Evolutionary conservation across 2,888 invertebrate genomes (phyloP), one percentile per base, ranked within the genome.

Genomic region (Caenorhabditis zanzibari): DNA sequence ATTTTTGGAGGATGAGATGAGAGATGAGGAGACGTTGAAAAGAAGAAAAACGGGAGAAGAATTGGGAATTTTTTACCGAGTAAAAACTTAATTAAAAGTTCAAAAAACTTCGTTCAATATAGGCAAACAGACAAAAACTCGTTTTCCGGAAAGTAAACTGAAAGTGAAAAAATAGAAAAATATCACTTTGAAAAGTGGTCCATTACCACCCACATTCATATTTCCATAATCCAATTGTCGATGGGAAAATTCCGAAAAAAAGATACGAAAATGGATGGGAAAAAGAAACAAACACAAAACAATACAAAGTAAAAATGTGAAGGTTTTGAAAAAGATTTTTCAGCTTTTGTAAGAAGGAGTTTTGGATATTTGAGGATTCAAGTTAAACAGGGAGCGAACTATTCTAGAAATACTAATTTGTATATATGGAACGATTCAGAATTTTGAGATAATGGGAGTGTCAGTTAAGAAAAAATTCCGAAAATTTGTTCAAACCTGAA

Each of bases 211-310:
- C 52, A 24, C 73, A 49, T 66, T 75, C 59, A 56, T 35, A 75
- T 75, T 75, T 68, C 68, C 74, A 75, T 75, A 75, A 75, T 75
- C 74, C 56, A 52, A 75, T 75, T 66, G 24, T 47, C 19, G 59
- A 22, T 49, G 68, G 44, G 61, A 68, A 76, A 76, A 49, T 44
- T 35, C 32, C 16, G 26, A 26, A 52, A 73, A 59, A 24, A 22
- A n/a, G 12, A 49, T 19, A 6, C 28, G 38, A 22, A 4, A 38
- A 54, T 44, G 66, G 26, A 56, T 5, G 24, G 64, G 63, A 63
- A 79, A 77, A 52, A 22, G 44, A 54, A 38, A 35, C 41, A 61
- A 76, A 58, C 49, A 68, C 16, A 32, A n/a, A 63, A 24, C 35
- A 26, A 44, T 54, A 22, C 66, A 75, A 47, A 68, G 35, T n/a